phyloP scores from a whole-genome alignment of 1,140 invertebrate genomes.

The Leptinotarsa undecemlineata region DNA sequence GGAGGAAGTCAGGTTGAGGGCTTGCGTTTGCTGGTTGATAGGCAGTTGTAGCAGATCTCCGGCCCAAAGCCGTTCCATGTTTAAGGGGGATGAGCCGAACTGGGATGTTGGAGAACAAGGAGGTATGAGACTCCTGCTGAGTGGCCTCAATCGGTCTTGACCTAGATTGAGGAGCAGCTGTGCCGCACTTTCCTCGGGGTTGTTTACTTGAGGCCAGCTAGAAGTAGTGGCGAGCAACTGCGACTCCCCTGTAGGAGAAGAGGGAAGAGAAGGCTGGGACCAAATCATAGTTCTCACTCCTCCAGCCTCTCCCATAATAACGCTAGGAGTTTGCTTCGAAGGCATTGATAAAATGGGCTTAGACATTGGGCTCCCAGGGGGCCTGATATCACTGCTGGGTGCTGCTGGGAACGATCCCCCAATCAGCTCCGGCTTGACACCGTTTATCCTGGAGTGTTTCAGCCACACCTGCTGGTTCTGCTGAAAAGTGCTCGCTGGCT shows the following conservation, averaged over 20 bases:
- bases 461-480: slow-evolving; percentile 66
- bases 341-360: slow-evolving; percentile 60
- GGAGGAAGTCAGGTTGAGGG: slow-evolving; percentile 74
- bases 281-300: slow-evolving; percentile 91
- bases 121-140: slow-evolving; percentile 36
- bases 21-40: slow-evolving; percentile 79
- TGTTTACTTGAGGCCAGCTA: slow-evolving; percentile 47
- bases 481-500: slow-evolving; percentile 52
- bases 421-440: slow-evolving; percentile 78
- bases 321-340: slow-evolving; percentile 76
- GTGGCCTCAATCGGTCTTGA: slow-evolving; percentile 55
- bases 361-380: slow-evolving; percentile 55
- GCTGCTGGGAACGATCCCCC: slow-evolving; percentile 64
- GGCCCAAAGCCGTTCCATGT: slow-evolving; percentile 90
- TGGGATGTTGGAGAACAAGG: slow-evolving; percentile 36
- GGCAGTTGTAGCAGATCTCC: slow-evolving; percentile 82
- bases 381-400: slow-evolving; percentile 67
- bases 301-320: slow-evolving; percentile 88
- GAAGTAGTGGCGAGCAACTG: slow-evolving; percentile 51
- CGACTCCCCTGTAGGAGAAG: slow-evolving; percentile 38
- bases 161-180: slow-evolving; percentile 81
- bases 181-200: slow-evolving; percentile 71
- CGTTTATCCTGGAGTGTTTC: slow-evolving; percentile 68
- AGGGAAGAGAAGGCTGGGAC: slow-evolving; percentile 68
- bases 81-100: slow-evolving; percentile 66